Conservation (phyloP, 2,113 vertebrate genomes). For the Ictidomys tridecemlineatus region DNA sequence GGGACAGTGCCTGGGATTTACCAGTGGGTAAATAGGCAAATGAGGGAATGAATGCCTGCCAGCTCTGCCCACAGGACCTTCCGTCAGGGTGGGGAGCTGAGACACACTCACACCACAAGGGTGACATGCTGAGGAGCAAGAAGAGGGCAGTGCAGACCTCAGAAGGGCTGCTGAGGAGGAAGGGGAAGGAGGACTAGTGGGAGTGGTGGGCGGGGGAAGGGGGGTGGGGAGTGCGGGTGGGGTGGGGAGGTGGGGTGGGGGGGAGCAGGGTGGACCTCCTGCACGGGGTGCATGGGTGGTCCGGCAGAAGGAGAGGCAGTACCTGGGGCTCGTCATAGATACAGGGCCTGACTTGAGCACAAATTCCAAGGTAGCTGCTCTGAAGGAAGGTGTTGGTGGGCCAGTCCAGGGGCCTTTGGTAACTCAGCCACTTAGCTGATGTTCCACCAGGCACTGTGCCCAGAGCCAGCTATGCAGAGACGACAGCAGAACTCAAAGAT, state of each 20-base stretch:
- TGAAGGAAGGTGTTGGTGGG: background rate
- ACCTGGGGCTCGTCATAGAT: background rate
- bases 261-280: accelerated
- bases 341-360: background rate
- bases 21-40: background rate
- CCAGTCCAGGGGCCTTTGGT: background rate
- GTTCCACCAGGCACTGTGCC: background rate
- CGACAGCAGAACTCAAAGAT: background rate
- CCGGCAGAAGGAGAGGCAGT: background rate
- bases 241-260: no score
- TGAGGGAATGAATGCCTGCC: background rate
- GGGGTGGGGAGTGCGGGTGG: no score
- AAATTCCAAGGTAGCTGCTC: background rate
- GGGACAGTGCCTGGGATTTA: background rate
- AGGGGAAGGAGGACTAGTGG: background rate
- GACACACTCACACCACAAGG: background rate
- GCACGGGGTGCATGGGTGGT: accelerated
- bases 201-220: background rate
- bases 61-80: background rate
- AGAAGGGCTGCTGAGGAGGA: background rate
- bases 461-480: background rate
- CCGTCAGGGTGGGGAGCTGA: background rate
- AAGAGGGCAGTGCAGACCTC: background rate
- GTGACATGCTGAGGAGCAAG: no score
- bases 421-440: background rate